phyloP scores from a whole-genome alignment of 2,888 invertebrate species.

The Machimus atricapillus region DNA sequence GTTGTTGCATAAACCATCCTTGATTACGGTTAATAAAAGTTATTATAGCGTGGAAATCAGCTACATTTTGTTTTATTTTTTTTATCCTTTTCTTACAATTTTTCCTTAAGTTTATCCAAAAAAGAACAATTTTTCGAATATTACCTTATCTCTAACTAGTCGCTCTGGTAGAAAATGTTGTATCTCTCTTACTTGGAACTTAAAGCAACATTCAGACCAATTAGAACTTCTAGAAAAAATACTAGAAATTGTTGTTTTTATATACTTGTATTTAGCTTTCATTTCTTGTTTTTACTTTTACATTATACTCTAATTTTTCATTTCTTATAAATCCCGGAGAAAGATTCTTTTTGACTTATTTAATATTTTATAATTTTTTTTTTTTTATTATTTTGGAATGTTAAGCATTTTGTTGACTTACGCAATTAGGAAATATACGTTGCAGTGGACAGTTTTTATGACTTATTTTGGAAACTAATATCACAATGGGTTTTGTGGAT shows the following conservation, averaged over 20 bases:
- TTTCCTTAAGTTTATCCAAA: not conserved
- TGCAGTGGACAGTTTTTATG: not conserved
- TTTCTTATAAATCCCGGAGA: slow-evolving; percentile 23
- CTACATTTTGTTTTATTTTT: not conserved
- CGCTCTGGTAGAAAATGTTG: slow-evolving; percentile 24
- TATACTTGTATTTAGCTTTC: not conserved
- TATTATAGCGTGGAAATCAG: slow-evolving; percentile 10
- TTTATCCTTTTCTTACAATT: not conserved
- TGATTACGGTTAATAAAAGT: slow-evolving; percentile 7
- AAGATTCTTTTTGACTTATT: not conserved
- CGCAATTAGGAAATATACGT: not conserved
- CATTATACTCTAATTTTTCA: not conserved
- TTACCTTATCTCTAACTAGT: slow-evolving; percentile 8
- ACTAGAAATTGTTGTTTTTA: not conserved
- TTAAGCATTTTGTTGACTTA: not conserved
- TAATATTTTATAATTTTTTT: not conserved
- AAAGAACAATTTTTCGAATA: not conserved
- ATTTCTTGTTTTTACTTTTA: not conserved
- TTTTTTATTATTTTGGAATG: not conserved
- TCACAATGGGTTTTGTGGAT: not conserved
- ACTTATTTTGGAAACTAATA: slow-evolving; percentile 12
- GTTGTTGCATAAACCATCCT: not conserved
- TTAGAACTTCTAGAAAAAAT: slow-evolving; percentile 8
- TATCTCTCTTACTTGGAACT: slow-evolving; percentile 5
- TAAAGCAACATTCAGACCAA: slow-evolving; percentile 11